Evolutionary conservation across 2,888 invertebrate genomes (phyloP).

Genomic region (Eristalinus aeneus): DNA sequence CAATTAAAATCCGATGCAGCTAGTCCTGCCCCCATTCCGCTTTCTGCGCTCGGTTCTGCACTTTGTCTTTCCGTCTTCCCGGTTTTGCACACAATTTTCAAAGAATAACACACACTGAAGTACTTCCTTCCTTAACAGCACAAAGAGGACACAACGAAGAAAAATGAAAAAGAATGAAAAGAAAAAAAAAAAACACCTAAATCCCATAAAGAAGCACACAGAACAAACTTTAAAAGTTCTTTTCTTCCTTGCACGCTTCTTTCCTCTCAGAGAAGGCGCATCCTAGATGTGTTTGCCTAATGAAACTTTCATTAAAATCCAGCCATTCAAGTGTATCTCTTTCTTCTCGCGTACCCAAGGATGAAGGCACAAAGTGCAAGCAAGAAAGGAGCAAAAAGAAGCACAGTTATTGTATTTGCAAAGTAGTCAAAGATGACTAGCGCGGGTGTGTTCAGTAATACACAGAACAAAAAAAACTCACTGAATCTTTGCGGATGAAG

Average conservation of each 20-base stretch:
- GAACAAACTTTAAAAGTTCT: constrained; percentile 20
- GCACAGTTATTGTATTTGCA: constrained; percentile 61
- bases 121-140: not conserved
- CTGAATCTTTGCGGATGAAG: constrained; percentile 47
- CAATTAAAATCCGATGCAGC: constrained; percentile 29
- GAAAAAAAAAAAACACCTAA: constrained; percentile 14
- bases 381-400: not conserved
- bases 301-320: constrained; percentile 70
- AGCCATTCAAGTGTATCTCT: constrained; percentile 57
- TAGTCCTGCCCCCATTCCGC: too few relatives aligned
- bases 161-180: constrained; percentile 6
- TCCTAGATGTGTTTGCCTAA: constrained; percentile 61
- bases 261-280: constrained; percentile 3
- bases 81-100: constrained; percentile 7
- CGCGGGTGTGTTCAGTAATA: constrained; percentile 26
- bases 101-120: constrained; percentile 20
- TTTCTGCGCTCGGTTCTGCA: not conserved
- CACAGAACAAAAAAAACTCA: constrained; percentile 16
- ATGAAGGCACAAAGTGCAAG: constrained; percentile 34
- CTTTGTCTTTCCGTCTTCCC: constrained; percentile 41
- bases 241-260: not conserved
- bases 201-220: constrained; percentile 35
- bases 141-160: not conserved
- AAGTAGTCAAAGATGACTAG: constrained; percentile 30
- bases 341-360: constrained; percentile 25